Evolutionary conservation across 2,113 vertebrate species (phyloP), one percentile per base, ranked within the genome.

Genomic region (Microcebus jonahi): DNA sequence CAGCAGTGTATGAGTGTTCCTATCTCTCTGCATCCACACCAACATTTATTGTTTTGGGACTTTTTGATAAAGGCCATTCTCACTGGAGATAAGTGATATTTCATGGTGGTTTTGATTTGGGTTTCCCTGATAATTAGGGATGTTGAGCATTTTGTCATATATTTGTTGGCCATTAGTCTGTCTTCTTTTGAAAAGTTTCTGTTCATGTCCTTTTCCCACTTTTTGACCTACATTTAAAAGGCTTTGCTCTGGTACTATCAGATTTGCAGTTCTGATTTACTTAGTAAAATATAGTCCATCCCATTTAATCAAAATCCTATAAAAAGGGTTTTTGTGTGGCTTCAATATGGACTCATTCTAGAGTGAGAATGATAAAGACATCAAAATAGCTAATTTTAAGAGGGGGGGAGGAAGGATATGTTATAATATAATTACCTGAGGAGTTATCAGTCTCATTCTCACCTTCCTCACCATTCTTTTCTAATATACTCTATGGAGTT

Each of bases 341-440:
- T 65, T 81, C 18, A 70, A 27, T 50, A 17, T 57, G 15, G 3
- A 80, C 1, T 63, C 10, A 48, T 1, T 5, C 13, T 31, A 34
- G 8, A 94, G 23, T 3, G 1, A 73, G 7, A 79, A 73, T 45
- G 85, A 68, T 71, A 42, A 85, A 42, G 4, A 89, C 8, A 57
- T 27, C 17, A 53, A 67, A 18, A 53, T 0, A 90, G 27, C 9
- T 90, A 3, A 65, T 50, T 70, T 55, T 80, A 79, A 93, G 61
- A 11, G 8, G 17, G 2, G 2, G 4, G 3, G 29, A 39, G 8
- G 21, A 68, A 23, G 73, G 2, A 3, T 34, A 6, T 29, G 42
- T 34, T 88, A 42, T 29, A 48, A 36, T 88, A n/a, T n/a, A 50
- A 57, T 89, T 29, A 67, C 3, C n/a, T 87, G 1, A 85, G 85